Conservation (phyloP, 1,140 invertebrate species). For the Telenomus remus region DNA sequence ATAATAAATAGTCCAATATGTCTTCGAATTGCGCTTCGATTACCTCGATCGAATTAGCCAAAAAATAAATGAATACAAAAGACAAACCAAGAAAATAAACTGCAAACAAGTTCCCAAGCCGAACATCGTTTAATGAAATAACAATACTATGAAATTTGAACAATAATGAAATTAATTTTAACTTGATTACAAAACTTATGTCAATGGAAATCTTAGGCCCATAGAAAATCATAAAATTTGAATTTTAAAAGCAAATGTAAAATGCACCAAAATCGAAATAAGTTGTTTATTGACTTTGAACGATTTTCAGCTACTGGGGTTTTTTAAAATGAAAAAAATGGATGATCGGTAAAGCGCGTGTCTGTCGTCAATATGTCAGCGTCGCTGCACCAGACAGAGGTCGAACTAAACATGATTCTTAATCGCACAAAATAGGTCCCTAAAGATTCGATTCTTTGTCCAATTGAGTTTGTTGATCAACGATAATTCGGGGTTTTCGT, state of each 20-base stretch:
- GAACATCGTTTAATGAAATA: background rate
- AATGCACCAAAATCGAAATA: background rate
- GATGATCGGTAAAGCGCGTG: slow-evolving; percentile 15
- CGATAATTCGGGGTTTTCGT: slow-evolving; percentile 16
- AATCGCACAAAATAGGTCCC: slow-evolving; percentile 39
- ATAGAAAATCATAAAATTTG: no score
- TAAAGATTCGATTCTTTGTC: slow-evolving; percentile 19
- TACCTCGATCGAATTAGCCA: slow-evolving; percentile 44
- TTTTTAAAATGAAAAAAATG: slow-evolving; percentile 1
- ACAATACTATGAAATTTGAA: no score
- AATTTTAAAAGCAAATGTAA: background rate
- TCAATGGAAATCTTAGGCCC: no score
- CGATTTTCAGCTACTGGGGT: slow-evolving; percentile 1
- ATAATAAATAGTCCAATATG: slow-evolving; percentile 44
- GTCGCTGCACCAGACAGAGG: slow-evolving; percentile 23
- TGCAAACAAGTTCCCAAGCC: slow-evolving; percentile 2
- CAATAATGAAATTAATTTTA: no score
- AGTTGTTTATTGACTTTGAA: background rate
- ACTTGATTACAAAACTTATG: no score
- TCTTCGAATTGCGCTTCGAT: slow-evolving; percentile 41
- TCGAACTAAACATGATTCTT: slow-evolving; percentile 30
- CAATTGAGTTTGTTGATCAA: slow-evolving; percentile 24
- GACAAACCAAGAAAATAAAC: slow-evolving; percentile 4
- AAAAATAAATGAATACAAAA: slow-evolving; percentile 18
- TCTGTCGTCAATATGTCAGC: slow-evolving; percentile 29